Evolutionary conservation across 2,113 vertebrate genomes (phyloP), one percentile per base, ranked within the genome.

Genomic region (Mohoua ochrocephala): DNA sequence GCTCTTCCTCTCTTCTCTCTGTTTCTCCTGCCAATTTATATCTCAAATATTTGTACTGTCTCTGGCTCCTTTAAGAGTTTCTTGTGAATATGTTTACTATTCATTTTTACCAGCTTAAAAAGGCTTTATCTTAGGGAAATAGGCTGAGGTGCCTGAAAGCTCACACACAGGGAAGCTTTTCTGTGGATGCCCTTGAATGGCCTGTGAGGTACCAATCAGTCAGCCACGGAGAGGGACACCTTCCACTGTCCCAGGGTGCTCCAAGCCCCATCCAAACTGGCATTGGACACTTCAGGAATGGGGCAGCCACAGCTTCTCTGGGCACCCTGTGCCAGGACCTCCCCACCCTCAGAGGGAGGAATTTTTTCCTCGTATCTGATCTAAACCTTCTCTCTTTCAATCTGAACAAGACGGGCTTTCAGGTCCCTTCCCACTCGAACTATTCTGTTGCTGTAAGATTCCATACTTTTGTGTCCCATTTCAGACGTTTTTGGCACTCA

Each of bases 261-360:
- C 16, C 61, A 49, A 47, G 47, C 47, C 47, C 45, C 22, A 7
- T 47, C 45, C 45, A 8, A 2, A 20, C 20, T 57, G 20, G 35
- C 24, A 20, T 42, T 13, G 83, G 52, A 3, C 20, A 21, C 26
- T 67, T 0, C n/a, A 30, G 30, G 42, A 24, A 41, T 75, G 28
- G 30, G 50, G 6, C 59, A 74, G 9, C 50, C 59, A 23, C 69
- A 84, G 41, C 19, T 84, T 0, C 59, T 84, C 82, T 67, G 61
- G 41, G 21, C 12, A 57, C 1, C 52, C 52, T 42, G 50, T 3
- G 15, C 52, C 35, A 41, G 35, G 24, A 5, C 19, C 42, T 49
- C 0, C 0, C 13, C 35, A 57, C 24, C 13, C 26, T 67, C 52
- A 13, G 24, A 57, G 31, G 0, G 8, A 42, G 26, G 20, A 67